These are phyloP conservation scores for Melanargia galathea DNA, from an alignment of 2,888 invertebrate genomes.

Conservation along the genomic window DNA sequence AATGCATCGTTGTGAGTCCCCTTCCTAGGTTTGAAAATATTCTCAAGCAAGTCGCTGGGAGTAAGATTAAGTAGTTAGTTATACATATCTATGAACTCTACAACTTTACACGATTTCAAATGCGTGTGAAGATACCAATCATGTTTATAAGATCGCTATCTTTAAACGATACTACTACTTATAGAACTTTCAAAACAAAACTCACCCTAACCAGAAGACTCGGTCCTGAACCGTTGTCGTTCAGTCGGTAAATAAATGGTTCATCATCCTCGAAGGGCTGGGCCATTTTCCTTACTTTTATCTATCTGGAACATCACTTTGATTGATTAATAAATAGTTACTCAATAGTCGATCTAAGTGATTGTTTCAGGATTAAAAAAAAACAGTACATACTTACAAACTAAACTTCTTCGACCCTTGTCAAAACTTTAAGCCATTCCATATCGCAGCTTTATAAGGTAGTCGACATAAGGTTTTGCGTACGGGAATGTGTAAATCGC, in stretches of 20 bases:
- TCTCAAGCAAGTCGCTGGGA: too few species aligned
- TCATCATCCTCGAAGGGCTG: constrained; percentile 79
- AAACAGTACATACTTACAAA: constrained; percentile 14
- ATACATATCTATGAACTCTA: too few species aligned
- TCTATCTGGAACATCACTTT: constrained; percentile 19
- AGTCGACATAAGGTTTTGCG: constrained; percentile 13
- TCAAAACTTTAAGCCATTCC: constrained; percentile 25
- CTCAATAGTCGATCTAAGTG: not conserved
- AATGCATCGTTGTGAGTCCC: too few species aligned
- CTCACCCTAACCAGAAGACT: constrained; percentile 87
- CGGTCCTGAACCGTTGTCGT: constrained; percentile 89
- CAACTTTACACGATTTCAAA: too few species aligned
- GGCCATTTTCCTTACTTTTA: constrained; percentile 56
- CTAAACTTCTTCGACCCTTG: too few species aligned
- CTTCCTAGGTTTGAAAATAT: too few species aligned
- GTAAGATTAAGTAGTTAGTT: too few species aligned
- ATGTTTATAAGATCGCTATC: not conserved
- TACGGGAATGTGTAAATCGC: constrained; percentile 34
- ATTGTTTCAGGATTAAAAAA: not conserved
- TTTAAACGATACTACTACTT: not conserved
- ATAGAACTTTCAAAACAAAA: not conserved
- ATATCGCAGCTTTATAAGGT: constrained; percentile 7
- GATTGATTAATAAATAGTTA: not conserved
- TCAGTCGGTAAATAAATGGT: constrained; percentile 88
- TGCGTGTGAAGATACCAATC: not conserved